Percentiles rank a stretch among this genome's conserved stretches.
Conservation (phyloP, 1,140 invertebrate genomes). For the Episyrphus balteatus region DNA sequence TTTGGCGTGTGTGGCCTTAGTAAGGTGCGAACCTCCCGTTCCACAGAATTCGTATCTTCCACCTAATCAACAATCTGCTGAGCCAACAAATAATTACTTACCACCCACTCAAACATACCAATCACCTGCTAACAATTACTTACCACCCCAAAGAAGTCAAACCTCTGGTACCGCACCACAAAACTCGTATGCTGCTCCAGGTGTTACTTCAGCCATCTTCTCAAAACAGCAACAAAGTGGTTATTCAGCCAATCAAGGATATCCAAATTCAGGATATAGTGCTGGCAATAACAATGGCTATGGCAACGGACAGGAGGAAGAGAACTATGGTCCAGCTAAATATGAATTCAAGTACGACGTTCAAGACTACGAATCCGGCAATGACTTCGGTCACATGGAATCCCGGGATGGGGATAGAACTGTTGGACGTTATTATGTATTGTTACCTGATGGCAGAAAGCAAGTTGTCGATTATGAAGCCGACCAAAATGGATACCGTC, state of each 20-base stretch:
- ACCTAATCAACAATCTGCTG: slow-evolving; percentile 35
- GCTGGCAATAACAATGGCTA: slow-evolving; percentile 20
- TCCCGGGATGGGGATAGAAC: slow-evolving; percentile 52
- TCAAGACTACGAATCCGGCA: slow-evolving; percentile 54
- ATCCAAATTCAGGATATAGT: slow-evolving; percentile 6
- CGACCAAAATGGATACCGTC: slow-evolving; percentile 63
- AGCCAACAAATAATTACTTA: slow-evolving; percentile 28
- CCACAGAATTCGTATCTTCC: slow-evolving; percentile 45
- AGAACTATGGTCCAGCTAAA: slow-evolving; percentile 49
- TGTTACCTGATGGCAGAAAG: slow-evolving; percentile 63
- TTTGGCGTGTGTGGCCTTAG: slow-evolving; percentile 29
- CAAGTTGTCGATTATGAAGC: slow-evolving; percentile 70
- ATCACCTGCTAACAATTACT: slow-evolving; percentile 25
- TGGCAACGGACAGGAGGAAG: slow-evolving; percentile 29
- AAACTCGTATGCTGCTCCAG: slow-evolving; percentile 37
- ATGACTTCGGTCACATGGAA: slow-evolving; percentile 63
- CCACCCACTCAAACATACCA: slow-evolving; percentile 29
- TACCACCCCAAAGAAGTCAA: slow-evolving; percentile 28
- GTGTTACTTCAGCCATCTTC: slow-evolving; percentile 35
- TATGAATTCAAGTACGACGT: slow-evolving; percentile 66
- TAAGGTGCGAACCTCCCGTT: slow-evolving; percentile 36
- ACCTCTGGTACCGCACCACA: slow-evolving; percentile 23
- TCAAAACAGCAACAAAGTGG: slow-evolving; percentile 32
- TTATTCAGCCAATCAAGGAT: slow-evolving; percentile 11
- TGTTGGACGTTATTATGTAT: slow-evolving; percentile 58